These are phyloP conservation scores for Lasioglossum malachurum DNA, from an alignment of 2,888 invertebrate species.

Conservation along the genomic window DNA sequence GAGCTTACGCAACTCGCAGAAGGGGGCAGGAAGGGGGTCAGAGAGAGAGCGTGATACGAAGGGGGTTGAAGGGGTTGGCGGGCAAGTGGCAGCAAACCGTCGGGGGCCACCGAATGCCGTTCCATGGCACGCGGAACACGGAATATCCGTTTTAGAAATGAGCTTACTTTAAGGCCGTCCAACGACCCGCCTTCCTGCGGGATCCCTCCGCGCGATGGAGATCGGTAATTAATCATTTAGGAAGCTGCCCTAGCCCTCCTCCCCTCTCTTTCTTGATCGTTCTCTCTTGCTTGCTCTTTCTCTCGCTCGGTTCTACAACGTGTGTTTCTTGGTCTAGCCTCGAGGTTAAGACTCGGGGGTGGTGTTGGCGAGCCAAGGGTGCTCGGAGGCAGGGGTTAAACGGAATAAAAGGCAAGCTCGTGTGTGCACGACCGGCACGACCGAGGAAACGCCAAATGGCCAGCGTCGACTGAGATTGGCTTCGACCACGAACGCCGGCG, in stretches of 20 bases:
- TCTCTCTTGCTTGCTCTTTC: background rate
- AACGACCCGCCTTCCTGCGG: constrained; percentile 65
- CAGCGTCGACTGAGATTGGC: constrained; percentile 77
- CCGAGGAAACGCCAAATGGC: constrained; percentile 81
- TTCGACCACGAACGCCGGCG: constrained; percentile 68
- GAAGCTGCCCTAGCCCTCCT: constrained; percentile 64
- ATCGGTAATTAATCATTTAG: constrained; percentile 84
- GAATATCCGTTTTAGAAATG: constrained; percentile 83
- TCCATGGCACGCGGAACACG: constrained; percentile 79
- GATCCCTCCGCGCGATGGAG: constrained; percentile 75
- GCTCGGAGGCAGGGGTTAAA: constrained; percentile 59
- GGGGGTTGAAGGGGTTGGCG: constrained; percentile 36
- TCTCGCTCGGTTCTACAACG: background rate
- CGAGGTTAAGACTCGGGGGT: constrained; percentile 2
- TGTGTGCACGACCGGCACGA: constrained; percentile 60
- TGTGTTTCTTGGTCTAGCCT: constrained; percentile 1
- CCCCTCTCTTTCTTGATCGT: background rate
- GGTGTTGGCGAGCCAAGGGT: constrained; percentile 46
- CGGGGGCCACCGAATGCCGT: constrained; percentile 72
- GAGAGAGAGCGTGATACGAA: constrained; percentile 43
- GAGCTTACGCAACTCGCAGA: constrained; percentile 60
- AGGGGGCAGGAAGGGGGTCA: background rate
- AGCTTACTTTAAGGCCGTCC: constrained; percentile 76
- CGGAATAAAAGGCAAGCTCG: constrained; percentile 68
- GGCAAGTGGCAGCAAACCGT: constrained; percentile 66